Base-by-base conservation (phyloP, 2,888 invertebrate genomes). In the Conops quadrifasciatus region DNA sequence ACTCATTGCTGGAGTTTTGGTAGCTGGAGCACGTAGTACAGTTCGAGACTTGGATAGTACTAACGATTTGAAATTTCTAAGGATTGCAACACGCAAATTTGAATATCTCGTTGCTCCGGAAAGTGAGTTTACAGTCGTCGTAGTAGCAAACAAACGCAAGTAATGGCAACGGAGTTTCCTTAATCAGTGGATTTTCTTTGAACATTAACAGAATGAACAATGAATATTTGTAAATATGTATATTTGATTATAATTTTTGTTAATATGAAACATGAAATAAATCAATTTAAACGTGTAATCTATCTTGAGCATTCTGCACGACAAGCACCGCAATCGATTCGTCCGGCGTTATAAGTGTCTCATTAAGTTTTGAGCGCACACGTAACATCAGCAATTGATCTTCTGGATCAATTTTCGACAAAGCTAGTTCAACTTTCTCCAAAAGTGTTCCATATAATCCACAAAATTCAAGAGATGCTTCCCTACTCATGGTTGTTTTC, bases 61-160 rank as follows among this genome's bases (percentile, higher is more conserved):
- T 16, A 84, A 85, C 71, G 79, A 82, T 66, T 77, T 85, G 13
- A 76, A 73, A 51, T 85, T 80, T 73, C 70, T 85, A 58, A 78
- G 85, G 3, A 79, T 85, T n/a, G 78, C 72, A n/a, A 84, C 85
- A 11, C 79, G 80, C 58, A 84, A 84, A 71, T 77, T 76, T 47
- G 85, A 85, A 72, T 83, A 80, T 72, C 76, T 85, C 13, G 78
- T 85, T 30, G 83, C 82, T 0, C 81, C 83, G 0, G 81, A 85
- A 68, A 76, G 80, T 0, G 77, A 81, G 2, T 85, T 85, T 72
- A 85, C 83, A 5, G 79, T 85, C 60, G 80, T 83, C n/a, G 84
- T 83, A 9, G 74, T 81, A 67, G 53, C 53, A 83, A 84, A 71
- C 81, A 75, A 75, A 36, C 30, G 28, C 13, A 56, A 30, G 28